Conservation (phyloP, 2,113 vertebrate genomes). For the Carassius gibelio region DNA sequence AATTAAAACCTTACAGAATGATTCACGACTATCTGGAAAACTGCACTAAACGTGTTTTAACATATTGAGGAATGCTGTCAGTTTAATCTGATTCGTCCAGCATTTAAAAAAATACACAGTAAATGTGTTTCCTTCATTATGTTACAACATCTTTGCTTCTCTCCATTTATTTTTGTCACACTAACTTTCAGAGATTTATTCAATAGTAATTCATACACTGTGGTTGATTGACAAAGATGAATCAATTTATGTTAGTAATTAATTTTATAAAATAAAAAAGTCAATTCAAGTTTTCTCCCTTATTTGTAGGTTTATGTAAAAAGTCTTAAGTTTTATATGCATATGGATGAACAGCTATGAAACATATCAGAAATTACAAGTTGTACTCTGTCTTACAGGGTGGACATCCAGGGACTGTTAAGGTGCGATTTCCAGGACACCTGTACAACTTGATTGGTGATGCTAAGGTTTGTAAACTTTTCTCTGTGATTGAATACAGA, state of each 20-base stretch:
- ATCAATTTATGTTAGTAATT: too few species aligned
- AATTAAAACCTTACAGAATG: neutral
- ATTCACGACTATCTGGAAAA: neutral
- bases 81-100: neutral
- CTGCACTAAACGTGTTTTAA: neutral
- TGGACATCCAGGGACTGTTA: neutral
- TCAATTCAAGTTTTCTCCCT: too few species aligned
- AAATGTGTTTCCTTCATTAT: too few species aligned
- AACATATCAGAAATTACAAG: neutral
- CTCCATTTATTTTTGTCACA: too few species aligned
- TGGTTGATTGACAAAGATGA: too few species aligned
- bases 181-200: too few species aligned
- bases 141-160: too few species aligned
- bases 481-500: neutral
- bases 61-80: neutral
- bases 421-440: neutral
- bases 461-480: slow-evolving; percentile 3
- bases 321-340: too few species aligned
- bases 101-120: neutral
- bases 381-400: slow-evolving; percentile 30
- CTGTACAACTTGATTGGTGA: neutral
- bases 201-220: too few species aligned
- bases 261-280: too few species aligned
- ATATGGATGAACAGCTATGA: neutral
- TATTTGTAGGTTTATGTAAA: too few species aligned